Evolutionary conservation across 2,888 invertebrate species (phyloP), one percentile per base, ranked within the genome.

Genomic region (Chromoteleia sp.): DNA sequence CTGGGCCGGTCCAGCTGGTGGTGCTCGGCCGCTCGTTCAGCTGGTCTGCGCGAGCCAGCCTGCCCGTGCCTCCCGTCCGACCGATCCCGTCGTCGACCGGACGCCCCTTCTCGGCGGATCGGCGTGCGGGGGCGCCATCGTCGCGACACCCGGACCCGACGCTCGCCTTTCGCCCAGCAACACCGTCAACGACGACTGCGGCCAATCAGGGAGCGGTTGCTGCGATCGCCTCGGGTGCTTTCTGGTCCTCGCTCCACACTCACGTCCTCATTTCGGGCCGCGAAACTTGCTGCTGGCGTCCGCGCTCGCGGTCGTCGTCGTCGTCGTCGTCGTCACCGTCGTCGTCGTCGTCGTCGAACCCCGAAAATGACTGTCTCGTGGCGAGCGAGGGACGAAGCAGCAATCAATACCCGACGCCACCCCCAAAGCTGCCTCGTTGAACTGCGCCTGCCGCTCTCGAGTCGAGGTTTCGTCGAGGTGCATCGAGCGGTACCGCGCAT

Each of bases 341-440:
- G 6, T 8, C 39, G 45, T 25, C 25, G 56, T 63, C 14, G 0
- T 14, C 48, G 19, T 21, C 30, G 45, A 19, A 8, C 15, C 65
- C n/a, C 61, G 45, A 30, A 30, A 45, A 5, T 19, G 39, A 65
- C 65, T 63, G 65, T 65, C 65, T 61, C 61, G 50, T 63, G 63
- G 50, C 41, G 41, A n/a, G 61, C 61, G 73, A 84, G 86, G 83
- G 84, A 85, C 79, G 85, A 85, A 85, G 84, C 84, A 85, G 87
- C 89, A 90, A 90, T 90, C 90, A 90, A 90, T 90, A 90, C 89
- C 92, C 83, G 78, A 86, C 86, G 78, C 87, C 88, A 86, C 87
- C 87, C 86, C 87, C 58, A 30, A 41, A 25, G 67, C 54, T 7
- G 36, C 43, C 41, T 12, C 56, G 39, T 33, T n/a, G 84, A 81